These are phyloP conservation scores for Adrianichthys oophorus DNA, from an alignment of 2,797 vertebrate genomes.

Conservation along the genomic window DNA sequence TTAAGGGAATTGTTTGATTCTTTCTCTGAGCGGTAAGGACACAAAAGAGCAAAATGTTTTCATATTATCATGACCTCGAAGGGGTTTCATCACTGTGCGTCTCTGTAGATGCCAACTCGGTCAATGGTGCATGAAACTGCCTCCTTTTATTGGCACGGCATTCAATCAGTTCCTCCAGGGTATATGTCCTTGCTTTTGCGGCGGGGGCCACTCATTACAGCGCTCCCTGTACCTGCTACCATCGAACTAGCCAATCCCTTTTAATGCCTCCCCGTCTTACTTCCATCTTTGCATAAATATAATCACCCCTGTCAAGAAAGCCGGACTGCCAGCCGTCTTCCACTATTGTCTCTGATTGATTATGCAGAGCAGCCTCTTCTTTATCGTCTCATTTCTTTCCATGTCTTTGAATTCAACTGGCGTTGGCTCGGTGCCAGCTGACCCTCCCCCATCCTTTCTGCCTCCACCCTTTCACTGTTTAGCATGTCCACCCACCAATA, in stretches of 20 bases:
- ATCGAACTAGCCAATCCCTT: slow-evolving; percentile 55
- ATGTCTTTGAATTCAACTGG: slow-evolving; percentile 40
- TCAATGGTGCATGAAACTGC: slow-evolving; percentile 75
- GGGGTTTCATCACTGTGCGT: slow-evolving; percentile 60
- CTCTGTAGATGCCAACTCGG: slow-evolving; percentile 70
- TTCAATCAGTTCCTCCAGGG: slow-evolving; percentile 72
- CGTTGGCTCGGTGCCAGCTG: slow-evolving; percentile 59
- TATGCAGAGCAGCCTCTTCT: slow-evolving; percentile 48
- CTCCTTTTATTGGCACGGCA: slow-evolving; percentile 71
- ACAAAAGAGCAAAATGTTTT: slow-evolving; percentile 58
- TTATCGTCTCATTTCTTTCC: slow-evolving; percentile 36
- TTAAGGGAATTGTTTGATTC: slow-evolving; percentile 34
- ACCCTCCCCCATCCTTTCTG: slow-evolving; percentile 41
- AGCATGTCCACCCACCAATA: slow-evolving; percentile 32
- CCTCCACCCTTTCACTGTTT: slow-evolving; percentile 42
- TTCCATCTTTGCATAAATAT: slow-evolving; percentile 60
- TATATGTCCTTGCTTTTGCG: slow-evolving; percentile 67
- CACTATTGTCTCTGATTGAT: slow-evolving; percentile 69
- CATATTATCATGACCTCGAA: slow-evolving; percentile 64
- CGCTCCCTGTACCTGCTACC: slow-evolving; percentile 56
- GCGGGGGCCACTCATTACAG: slow-evolving; percentile 57
- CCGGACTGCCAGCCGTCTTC: slow-evolving; percentile 41
- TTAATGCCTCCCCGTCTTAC: slow-evolving; percentile 46
- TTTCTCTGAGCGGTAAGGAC: slow-evolving; percentile 31
- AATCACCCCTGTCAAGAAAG: slow-evolving; percentile 65